Evolutionary conservation across 2,888 invertebrate genomes (phyloP).

Genomic region (Craniophora ligustri): DNA sequence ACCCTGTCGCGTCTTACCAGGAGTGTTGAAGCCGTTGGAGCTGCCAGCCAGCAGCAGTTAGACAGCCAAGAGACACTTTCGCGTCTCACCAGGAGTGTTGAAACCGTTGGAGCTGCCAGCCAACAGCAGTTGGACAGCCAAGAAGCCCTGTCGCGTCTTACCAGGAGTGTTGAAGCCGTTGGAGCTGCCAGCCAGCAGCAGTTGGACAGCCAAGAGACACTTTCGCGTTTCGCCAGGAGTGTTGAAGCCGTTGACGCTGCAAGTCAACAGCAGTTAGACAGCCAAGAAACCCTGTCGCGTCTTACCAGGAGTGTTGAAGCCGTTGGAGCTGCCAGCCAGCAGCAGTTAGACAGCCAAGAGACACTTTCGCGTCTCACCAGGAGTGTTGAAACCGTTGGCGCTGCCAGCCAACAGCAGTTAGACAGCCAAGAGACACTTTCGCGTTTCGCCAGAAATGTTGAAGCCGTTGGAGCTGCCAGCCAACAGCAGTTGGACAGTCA

Average conservation of each 20-base stretch:
- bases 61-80: background rate
- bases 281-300: conserved; percentile 5
- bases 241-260: background rate
- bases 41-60: background rate
- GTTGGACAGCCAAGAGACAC: conserved; percentile 1
- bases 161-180: background rate
- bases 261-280: conserved; percentile 16
- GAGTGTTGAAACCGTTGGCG: background rate
- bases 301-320: background rate
- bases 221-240: background rate
- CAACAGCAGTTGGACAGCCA: background rate
- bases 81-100: background rate
- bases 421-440: conserved; percentile 6
- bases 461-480: background rate
- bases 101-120: background rate
- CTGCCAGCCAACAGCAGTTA: conserved; percentile 11
- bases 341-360: conserved; percentile 20
- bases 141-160: background rate
- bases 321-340: background rate
- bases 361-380: conserved; percentile 1
- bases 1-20: background rate
- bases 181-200: conserved; percentile 1
- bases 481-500: conserved; percentile 8
- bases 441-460: background rate
- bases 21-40: background rate